Base-by-base conservation (phyloP, 1,140 invertebrate species). In the Drosophila fuyamai region DNA sequence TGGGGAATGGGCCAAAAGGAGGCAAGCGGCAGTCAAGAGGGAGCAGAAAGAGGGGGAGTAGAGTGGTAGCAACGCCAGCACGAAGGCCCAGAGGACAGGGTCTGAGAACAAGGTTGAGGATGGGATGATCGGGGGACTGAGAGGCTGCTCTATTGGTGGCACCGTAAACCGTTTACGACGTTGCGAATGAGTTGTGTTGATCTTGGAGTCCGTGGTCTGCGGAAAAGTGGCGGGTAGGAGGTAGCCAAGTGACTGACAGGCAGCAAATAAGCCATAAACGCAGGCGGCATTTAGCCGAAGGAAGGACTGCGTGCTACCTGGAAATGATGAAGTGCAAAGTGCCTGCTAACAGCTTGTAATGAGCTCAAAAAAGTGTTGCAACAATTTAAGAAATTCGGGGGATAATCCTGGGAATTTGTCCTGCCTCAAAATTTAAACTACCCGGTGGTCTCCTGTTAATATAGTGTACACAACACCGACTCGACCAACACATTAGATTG, bases 331-430 rank as follows among this genome's bases (percentile, higher is more conserved):
- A 81, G 81, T 88, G 84, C 73, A 90, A 89, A 89, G 59, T 90
- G 85, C 67, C 66, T 68, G 81, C 85, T 89, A 89, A 89, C 85
- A 90, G 74, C 85, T 84, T 84, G 85, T 89, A 90, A 89, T 84
- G 81, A 89, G 74, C 70, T 63, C 47, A 14, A 8, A 84, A 84
- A 81, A 59, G 68, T 44, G 81, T 72, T 51, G 58, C 43, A 18
- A 54, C 2, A 27, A 38, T 6, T 16, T 0, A 32, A 5, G n/a
- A 2, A 32, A 4, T 7, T 50, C n/a, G n/a, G n/a, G n/a, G 7
- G 8, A n/a, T 48, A 10, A 51, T 9, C 3, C 14, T 2, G 36
- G 3, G 23, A 23, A 23, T 38, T 38, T 38, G 4, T n/a, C 9
- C 8, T 44, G 2, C 7, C 13, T 14, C 6, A 8, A 7, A 9